Percentiles rank a stretch among this genome's conserved stretches.
These are phyloP conservation scores for Falco punctatus DNA, from an alignment of 2,113 vertebrate species.

Conservation along the genomic window DNA sequence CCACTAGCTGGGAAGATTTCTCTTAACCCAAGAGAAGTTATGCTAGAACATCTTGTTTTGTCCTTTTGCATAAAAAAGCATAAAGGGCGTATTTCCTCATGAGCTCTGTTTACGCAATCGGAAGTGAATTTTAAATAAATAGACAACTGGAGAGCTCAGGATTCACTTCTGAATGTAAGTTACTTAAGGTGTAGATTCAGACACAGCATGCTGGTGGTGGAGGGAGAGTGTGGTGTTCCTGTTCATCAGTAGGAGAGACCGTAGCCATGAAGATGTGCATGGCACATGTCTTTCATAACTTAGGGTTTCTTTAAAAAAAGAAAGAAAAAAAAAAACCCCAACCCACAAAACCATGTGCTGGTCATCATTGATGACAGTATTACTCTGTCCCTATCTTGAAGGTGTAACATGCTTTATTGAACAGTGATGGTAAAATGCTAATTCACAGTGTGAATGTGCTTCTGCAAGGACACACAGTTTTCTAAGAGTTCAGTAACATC, in stretches of 20 bases:
- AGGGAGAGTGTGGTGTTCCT: not conserved
- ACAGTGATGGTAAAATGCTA: not conserved
- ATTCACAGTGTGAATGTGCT: not conserved
- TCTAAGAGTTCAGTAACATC: not conserved
- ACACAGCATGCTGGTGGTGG: not conserved
- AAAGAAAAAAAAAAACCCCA: too few relatives aligned
- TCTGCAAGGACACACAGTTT: not conserved
- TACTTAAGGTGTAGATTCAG: not conserved
- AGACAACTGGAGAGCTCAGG: not conserved
- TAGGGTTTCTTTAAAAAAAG: not conserved
- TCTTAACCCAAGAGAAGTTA: not conserved
- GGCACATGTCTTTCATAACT: not conserved
- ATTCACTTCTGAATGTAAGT: not conserved
- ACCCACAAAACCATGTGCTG: too few relatives aligned
- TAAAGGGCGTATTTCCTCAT: not conserved
- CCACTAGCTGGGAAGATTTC: not conserved
- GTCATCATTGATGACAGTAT: not conserved
- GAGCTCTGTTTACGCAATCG: not conserved
- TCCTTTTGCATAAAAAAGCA: not conserved
- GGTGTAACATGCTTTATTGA: rapidly evolving
- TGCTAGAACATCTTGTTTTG: not conserved
- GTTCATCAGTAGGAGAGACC: not conserved
- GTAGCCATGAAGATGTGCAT: not conserved
- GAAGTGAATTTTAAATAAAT: not conserved
- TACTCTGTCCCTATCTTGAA: not conserved